phyloP scores from a whole-genome alignment of 1,140 invertebrate species.

The Triops longicaudatus region DNA sequence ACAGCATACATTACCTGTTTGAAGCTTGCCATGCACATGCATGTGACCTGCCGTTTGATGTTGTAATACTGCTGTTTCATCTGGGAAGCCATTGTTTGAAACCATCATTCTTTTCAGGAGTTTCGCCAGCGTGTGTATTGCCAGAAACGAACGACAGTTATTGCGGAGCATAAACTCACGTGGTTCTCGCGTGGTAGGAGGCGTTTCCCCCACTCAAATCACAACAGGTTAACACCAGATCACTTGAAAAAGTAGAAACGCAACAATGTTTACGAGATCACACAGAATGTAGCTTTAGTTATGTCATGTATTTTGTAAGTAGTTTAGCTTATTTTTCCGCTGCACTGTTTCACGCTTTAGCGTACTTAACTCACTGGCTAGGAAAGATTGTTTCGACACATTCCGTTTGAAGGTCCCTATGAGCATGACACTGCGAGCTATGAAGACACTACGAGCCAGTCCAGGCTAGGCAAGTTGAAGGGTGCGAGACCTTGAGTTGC shows the following conservation, averaged over 20 bases:
- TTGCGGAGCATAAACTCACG: background rate
- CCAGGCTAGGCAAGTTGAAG: background rate
- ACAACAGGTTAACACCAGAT: background rate
- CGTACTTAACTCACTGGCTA: too few relatives aligned
- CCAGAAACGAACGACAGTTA: background rate
- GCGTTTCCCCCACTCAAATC: background rate
- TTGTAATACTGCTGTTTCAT: conserved; percentile 18
- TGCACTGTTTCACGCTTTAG: too few relatives aligned
- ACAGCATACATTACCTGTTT: conserved; percentile 20
- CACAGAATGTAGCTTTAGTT: too few relatives aligned
- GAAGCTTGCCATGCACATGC: conserved; percentile 23
- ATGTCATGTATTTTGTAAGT: too few relatives aligned
- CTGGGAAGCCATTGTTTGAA: conserved; percentile 22
- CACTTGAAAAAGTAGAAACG: background rate
- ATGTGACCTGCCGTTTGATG: conserved; percentile 26
- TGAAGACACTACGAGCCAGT: background rate
- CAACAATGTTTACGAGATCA: background rate
- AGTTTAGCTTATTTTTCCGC: too few relatives aligned
- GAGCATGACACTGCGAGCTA: background rate
- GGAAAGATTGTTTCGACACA: too few relatives aligned
- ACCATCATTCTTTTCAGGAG: background rate
- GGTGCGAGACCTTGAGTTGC: too few relatives aligned
- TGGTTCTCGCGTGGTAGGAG: background rate
- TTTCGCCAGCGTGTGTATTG: background rate
- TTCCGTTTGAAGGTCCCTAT: background rate